These are phyloP conservation scores for Nezara viridula DNA, from an alignment of 2,888 invertebrate species.

Conservation along the genomic window DNA sequence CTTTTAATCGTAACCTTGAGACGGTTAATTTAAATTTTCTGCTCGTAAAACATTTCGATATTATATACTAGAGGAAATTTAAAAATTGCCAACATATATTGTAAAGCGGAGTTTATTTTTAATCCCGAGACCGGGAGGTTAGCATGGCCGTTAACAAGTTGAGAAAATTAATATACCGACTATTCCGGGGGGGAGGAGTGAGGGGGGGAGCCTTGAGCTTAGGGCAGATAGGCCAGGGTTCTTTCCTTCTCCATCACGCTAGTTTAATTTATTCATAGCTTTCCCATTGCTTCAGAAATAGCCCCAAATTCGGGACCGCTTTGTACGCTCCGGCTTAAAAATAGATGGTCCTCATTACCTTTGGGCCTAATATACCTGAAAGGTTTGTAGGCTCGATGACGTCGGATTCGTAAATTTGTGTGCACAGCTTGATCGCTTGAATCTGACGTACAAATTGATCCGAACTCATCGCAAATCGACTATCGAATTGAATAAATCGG, in stretches of 20 bases:
- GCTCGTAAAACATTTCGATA: constrained; percentile 17
- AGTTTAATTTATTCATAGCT: constrained; percentile 41
- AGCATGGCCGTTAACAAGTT: constrained; percentile 33
- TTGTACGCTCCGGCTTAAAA: not conserved
- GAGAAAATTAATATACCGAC: not conserved
- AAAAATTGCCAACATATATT: not conserved
- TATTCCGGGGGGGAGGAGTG: not conserved
- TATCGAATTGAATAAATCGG: too few relatives aligned
- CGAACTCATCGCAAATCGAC: too few relatives aligned
- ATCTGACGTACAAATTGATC: not conserved
- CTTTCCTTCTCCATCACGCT: constrained; percentile 14
- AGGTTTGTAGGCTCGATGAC: not conserved
- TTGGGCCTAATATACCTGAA: not conserved
- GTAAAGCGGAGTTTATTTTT: not conserved
- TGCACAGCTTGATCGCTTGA: not conserved
- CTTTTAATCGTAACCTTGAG: not conserved
- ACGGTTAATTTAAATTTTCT: constrained; percentile 5
- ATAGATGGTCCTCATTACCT: not conserved
- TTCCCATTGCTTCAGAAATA: constrained; percentile 3
- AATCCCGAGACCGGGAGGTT: not conserved
- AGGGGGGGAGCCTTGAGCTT: not conserved
- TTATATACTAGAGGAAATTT: not conserved
- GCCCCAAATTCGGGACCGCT: not conserved
- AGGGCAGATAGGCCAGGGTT: not conserved
- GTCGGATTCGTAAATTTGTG: not conserved